These are phyloP conservation scores for Phytoseiulus persimilis DNA, from an alignment of 2,888 invertebrate species.

Conservation along the genomic window DNA sequence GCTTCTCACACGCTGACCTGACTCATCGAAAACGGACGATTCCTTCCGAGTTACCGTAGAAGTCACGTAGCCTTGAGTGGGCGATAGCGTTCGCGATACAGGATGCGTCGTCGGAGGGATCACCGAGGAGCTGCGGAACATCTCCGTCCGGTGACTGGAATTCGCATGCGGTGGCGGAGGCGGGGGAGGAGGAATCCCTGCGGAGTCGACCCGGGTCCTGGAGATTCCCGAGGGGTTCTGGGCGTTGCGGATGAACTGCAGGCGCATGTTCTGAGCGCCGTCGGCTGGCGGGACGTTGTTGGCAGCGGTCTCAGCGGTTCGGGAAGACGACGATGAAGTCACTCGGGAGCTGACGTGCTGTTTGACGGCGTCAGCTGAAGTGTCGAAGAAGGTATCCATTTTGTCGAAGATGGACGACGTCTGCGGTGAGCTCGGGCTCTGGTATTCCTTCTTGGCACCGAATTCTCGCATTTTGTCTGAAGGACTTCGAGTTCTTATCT, in stretches of 20 bases:
- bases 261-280: neutral
- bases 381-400: conserved; percentile 36
- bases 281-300: neutral
- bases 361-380: conserved; percentile 19
- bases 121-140: neutral
- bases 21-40: neutral
- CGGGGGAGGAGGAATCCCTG: neutral
- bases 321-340: neutral
- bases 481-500: neutral
- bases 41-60: conserved; percentile 1
- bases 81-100: neutral
- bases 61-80: neutral
- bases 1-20: neutral
- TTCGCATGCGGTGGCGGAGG: neutral
- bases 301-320: neutral
- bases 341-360: conserved; percentile 20
- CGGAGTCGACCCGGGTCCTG: neutral
- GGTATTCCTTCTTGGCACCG: neutral
- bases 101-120: neutral
- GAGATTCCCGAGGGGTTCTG: conserved; percentile 25
- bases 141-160: neutral
- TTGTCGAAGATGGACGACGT: conserved; percentile 26
- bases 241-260: conserved; percentile 30
- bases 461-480: neutral
- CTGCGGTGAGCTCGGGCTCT: neutral